Evolutionary conservation across 2,113 vertebrate genomes (phyloP).

Genomic region (Isichthys henryi): DNA sequence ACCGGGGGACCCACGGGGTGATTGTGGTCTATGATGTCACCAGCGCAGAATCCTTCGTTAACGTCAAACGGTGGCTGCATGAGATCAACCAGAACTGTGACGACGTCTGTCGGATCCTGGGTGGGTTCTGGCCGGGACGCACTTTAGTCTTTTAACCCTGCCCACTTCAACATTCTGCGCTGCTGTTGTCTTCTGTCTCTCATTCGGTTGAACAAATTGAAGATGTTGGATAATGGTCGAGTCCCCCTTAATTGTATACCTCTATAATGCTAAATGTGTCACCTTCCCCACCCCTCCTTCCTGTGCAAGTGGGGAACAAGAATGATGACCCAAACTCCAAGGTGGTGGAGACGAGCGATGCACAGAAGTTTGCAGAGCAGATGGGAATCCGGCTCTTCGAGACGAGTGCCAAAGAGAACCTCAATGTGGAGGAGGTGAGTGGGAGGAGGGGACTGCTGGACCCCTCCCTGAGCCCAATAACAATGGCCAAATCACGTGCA

Average conservation of each 20-base stretch:
- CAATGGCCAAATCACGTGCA: neutral
- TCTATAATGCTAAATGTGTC: neutral
- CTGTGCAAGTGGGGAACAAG: conserved; percentile 86
- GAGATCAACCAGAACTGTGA: conserved; percentile 99
- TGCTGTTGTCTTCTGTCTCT: neutral
- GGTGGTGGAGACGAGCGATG: conserved; percentile 95
- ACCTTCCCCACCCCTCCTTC: neutral
- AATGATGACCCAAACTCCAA: conserved; percentile 95
- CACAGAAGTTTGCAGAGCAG: conserved; percentile 96
- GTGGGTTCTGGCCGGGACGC: conserved; percentile 50
- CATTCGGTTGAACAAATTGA: neutral
- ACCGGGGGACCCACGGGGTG: conserved; percentile 93
- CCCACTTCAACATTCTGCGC: neutral
- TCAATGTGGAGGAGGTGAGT: conserved; percentile 93
- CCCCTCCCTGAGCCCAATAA: neutral
- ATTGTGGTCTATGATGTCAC: conserved; percentile 98
- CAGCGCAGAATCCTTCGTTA: conserved; percentile 96
- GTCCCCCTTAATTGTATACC: no score
- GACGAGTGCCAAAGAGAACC: conserved; percentile 97
- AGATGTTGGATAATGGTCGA: neutral
- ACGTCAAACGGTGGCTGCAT: conserved; percentile 97
- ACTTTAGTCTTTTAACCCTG: neutral
- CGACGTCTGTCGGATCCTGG: conserved; percentile 96
- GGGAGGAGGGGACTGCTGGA: neutral
- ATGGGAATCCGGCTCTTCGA: conserved; percentile 98